Conservation (phyloP, 2,797 vertebrate genomes). For the Manis javanica region DNA sequence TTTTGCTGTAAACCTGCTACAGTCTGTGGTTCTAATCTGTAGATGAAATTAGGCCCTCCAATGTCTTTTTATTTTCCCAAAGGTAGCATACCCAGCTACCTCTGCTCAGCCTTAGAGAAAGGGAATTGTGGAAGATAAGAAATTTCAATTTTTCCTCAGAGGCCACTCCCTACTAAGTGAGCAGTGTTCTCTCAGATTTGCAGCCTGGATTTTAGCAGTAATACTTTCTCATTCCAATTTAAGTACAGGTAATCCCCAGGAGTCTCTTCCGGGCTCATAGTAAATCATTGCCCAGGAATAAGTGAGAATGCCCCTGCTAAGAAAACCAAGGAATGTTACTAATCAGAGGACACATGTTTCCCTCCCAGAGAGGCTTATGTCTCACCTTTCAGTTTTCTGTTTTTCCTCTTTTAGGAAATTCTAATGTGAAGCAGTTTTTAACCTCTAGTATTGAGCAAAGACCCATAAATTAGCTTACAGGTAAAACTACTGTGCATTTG, state of each 20-base stretch:
- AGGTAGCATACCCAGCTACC: neutral
- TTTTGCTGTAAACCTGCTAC: neutral
- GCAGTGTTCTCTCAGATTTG: neutral
- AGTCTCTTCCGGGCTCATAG: neutral
- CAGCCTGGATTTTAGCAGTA: slow-evolving; percentile 54
- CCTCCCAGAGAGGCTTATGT: neutral
- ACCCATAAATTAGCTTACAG: neutral
- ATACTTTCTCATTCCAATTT: slow-evolving; percentile 59
- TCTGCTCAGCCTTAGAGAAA: neutral
- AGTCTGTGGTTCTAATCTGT: neutral
- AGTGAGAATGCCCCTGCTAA: slow-evolving; percentile 27
- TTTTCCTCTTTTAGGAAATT: neutral
- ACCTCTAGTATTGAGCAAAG: neutral
- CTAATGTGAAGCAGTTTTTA: neutral
- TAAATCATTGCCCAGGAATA: slow-evolving; percentile 57
- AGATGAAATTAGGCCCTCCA: neutral
- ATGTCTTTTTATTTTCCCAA: neutral
- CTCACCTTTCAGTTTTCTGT: neutral
- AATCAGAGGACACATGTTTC: neutral
- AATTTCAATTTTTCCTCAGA: neutral
- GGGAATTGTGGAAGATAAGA: neutral
- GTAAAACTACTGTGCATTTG: neutral
- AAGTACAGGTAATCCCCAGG: slow-evolving; percentile 63
- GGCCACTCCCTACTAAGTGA: neutral
- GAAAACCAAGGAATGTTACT: slow-evolving; percentile 25